Evolutionary conservation across 2,888 invertebrate genomes (phyloP).

Genomic region (Dusona sp.): DNA sequence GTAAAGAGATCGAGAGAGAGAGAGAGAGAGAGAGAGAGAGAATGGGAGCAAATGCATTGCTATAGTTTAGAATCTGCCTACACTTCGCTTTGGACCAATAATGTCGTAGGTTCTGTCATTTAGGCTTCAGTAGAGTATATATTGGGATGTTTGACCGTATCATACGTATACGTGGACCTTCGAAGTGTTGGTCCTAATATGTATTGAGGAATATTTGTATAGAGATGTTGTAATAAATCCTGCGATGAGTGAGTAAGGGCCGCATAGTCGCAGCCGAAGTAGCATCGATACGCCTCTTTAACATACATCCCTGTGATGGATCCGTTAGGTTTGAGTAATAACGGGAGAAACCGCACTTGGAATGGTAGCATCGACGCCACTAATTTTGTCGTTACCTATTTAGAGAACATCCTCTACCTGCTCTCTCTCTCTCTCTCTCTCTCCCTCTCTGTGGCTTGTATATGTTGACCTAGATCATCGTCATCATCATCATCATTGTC

Average conservation of each 20-base stretch:
- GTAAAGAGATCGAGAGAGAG: too few relatives aligned
- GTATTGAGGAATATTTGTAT: slow-evolving; percentile 1
- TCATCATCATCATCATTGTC: neutral
- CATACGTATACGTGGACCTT: neutral
- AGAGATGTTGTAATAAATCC: neutral
- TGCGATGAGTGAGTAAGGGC: neutral
- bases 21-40: slow-evolving; percentile 14
- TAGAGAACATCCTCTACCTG: neutral
- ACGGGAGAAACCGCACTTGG: slow-evolving; percentile 23
- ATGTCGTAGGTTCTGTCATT: slow-evolving; percentile 49
- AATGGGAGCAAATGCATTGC: slow-evolving; percentile 26
- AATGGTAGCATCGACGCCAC: neutral
- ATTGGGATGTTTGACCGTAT: neutral
- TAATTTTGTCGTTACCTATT: slow-evolving; percentile 29
- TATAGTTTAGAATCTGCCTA: slow-evolving; percentile 18
- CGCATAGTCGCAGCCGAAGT: neutral
- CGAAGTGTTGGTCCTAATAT: slow-evolving; percentile 9
- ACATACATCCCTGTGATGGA: neutral
- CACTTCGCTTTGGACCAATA: slow-evolving; percentile 51
- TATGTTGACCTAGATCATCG: slow-evolving; percentile 1
- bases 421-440: neutral
- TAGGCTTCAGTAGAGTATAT: neutral
- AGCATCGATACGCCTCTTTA: neutral
- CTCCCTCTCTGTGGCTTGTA: neutral
- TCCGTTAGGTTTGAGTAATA: slow-evolving; percentile 30